Conservation (phyloP, 2,888 invertebrate genomes). For the Aradus depressus region DNA sequence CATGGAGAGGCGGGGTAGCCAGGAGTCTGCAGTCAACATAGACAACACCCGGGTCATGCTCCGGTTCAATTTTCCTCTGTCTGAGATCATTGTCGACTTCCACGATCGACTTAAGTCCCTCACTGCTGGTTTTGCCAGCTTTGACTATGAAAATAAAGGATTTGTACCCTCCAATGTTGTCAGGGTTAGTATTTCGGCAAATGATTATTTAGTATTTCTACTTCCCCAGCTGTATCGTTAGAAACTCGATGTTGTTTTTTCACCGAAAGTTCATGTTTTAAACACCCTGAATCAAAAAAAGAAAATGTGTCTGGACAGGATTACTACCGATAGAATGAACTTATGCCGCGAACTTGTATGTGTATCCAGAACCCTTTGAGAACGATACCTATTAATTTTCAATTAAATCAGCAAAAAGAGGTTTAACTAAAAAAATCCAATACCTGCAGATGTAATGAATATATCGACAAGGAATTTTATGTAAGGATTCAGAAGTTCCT, state of each 20-base stretch:
- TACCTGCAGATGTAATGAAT: too few relatives aligned
- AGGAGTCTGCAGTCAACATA: conserved; percentile 59
- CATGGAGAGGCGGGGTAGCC: conserved; percentile 59
- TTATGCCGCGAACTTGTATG: too few relatives aligned
- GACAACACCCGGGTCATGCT: conserved; percentile 73
- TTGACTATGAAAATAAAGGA: conserved; percentile 83
- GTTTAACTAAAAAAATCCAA: too few relatives aligned
- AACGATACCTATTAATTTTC: too few relatives aligned
- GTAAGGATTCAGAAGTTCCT: too few relatives aligned
- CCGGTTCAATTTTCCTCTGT: conserved; percentile 74
- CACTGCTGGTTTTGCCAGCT: conserved; percentile 90
- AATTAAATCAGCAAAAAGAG: too few relatives aligned
- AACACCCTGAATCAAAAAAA: not conserved
- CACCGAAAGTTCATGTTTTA: too few relatives aligned
- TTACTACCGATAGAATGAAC: too few relatives aligned
- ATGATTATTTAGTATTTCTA: conserved; percentile 59
- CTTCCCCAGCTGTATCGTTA: conserved; percentile 36
- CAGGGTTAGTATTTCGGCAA: conserved; percentile 63
- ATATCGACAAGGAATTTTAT: too few relatives aligned
- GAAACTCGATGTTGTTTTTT: not conserved
- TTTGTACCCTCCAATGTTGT: conserved; percentile 66
- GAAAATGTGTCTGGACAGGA: too few relatives aligned
- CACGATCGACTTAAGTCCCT: conserved; percentile 82
- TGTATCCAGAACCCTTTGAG: too few relatives aligned
- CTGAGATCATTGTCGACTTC: conserved; percentile 90